Evolutionary conservation across 2,797 vertebrate species (phyloP), one percentile per base, ranked within the genome.

Genomic region (Pristis pectinata): DNA sequence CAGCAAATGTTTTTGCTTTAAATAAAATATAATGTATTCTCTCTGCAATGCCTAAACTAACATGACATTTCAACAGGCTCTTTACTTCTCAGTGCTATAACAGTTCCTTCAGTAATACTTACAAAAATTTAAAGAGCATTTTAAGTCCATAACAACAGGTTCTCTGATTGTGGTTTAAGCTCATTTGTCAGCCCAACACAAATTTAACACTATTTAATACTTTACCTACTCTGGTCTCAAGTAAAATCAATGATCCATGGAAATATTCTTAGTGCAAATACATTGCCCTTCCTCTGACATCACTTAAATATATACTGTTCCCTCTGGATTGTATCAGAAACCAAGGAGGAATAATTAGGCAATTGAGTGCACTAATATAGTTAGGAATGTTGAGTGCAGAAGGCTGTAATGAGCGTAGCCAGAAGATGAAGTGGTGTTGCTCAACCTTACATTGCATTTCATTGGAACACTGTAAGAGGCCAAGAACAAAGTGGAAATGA

Each of bases 21-120:
- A 67, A 92, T 93, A 93, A 93, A 44, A 74, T 72, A 93, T 61
- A 61, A 89, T 64, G 41, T 72, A 93, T 93, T 93, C 64, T 70
- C 24, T 49, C 27, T 61, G 10, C 91, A 70, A 64, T 93, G 64
- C 64, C 44, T 49, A 74, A 72, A 49, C 91, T 72, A 74, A 41
- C 41, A 93, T 74, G 44, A 70, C 41, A 93, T 93, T 93, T 93
- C 64, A 44, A 74, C 91, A 67, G 37, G 64, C 41, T 93, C 44
- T 70, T 93, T 93, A 74, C 85, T 72, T 92, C 44, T 70, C 41
- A 44, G 91, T 70, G 64, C 22, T n/a, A 24, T 24, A 92, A 89
- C 61, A 92, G 61, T 70, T 74, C 67, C 13, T 3, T 70, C 41
- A 30, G 41, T 93, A 24, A 24, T 30, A 41, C 44, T 74, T 72